Conservation (phyloP, 2,113 vertebrate species). For the Trematomus loennbergii region DNA sequence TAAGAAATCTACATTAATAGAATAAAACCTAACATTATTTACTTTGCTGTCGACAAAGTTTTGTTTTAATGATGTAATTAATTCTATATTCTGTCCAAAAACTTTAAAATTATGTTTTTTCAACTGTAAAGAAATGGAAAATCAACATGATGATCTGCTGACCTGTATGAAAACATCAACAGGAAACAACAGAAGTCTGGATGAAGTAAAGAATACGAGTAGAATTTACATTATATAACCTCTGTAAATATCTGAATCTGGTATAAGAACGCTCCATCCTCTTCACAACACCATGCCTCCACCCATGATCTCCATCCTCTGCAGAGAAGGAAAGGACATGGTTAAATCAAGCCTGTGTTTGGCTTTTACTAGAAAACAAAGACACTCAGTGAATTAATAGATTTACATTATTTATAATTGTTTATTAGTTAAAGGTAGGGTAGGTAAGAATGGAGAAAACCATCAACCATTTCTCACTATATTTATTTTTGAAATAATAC, state of each 20-base stretch:
- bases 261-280: neutral
- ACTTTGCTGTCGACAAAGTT: neutral
- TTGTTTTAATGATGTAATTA: neutral
- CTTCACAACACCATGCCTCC: constrained; percentile 92
- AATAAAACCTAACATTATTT: neutral
- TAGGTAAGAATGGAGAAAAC: too few relatives aligned
- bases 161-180: neutral
- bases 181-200: neutral
- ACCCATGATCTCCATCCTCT: constrained; percentile 96
- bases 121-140: constrained; percentile 10
- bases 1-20: neutral
- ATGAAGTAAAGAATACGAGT: neutral
- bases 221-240: constrained; percentile 34
- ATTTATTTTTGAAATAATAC: too few relatives aligned
- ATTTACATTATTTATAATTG: neutral
- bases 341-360: too few relatives aligned
- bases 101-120: constrained; percentile 1
- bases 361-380: neutral
- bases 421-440: too few relatives aligned
- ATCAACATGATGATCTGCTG: constrained; percentile 16
- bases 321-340: constrained; percentile 30
- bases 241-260: constrained; percentile 28
- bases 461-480: too few relatives aligned
- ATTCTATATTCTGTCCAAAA: neutral
- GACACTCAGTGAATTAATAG: neutral